Evolutionary conservation across 2,113 vertebrate species (phyloP).

Genomic region (Hiodon tergisus): DNA sequence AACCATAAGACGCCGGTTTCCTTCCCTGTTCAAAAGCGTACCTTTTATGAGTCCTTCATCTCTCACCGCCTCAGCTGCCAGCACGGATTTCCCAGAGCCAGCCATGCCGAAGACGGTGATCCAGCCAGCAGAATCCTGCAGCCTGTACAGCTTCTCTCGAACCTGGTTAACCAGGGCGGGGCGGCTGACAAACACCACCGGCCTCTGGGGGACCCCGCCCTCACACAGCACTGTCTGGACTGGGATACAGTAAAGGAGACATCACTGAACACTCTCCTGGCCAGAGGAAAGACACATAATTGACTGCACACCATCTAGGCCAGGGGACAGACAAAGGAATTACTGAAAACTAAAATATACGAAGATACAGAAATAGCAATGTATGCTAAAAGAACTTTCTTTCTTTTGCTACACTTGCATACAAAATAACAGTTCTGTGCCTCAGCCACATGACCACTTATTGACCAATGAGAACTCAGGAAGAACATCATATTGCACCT

Average conservation of each 20-base stretch:
- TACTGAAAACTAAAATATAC: no score
- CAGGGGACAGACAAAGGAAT: not conserved
- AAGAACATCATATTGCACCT: no score
- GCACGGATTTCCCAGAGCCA: conserved; percentile 92
- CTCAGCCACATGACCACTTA: no score
- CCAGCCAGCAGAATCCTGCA: conserved; percentile 78
- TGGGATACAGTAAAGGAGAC: conserved; percentile 34
- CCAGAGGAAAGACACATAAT: not conserved
- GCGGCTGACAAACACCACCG: conserved; percentile 84
- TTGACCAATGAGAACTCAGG: no score
- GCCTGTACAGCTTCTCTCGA: conserved; percentile 67
- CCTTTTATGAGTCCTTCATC: conserved; percentile 75
- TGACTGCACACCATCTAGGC: not conserved
- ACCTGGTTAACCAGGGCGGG: conserved; percentile 68
- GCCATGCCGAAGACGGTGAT: conserved; percentile 92
- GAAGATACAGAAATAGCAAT: no score
- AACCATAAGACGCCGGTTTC: not conserved
- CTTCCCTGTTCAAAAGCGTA: conserved; percentile 45
- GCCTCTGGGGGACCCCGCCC: conserved; percentile 91
- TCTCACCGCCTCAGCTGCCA: conserved; percentile 85
- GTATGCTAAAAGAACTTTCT: no score
- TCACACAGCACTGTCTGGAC: conserved; percentile 79
- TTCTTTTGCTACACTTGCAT: no score
- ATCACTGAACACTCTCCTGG: not conserved
- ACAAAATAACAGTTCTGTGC: no score